Percentiles rank a stretch among this genome's conserved stretches.
These are phyloP conservation scores for Musca vetustissima DNA, from an alignment of 1,140 invertebrate species.

Conservation along the genomic window DNA sequence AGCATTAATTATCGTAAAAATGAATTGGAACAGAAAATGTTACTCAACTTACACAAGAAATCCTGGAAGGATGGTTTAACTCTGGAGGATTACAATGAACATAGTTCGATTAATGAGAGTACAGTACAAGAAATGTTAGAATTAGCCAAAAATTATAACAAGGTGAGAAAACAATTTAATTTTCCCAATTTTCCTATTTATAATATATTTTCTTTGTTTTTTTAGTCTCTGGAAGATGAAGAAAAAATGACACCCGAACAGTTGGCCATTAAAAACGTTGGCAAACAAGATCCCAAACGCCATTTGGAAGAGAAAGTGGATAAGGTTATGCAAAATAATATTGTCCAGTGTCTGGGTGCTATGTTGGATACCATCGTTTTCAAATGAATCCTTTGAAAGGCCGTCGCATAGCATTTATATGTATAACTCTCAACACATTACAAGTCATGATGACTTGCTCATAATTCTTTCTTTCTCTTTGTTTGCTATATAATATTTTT, in stretches of 20 bases:
- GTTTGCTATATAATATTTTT: not conserved
- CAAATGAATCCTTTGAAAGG: slow-evolving; percentile 54
- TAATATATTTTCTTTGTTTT: slow-evolving; percentile 22
- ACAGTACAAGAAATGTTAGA: slow-evolving; percentile 97
- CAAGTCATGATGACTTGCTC: not conserved
- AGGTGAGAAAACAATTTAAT: slow-evolving; percentile 60
- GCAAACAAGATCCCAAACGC: slow-evolving; percentile 99
- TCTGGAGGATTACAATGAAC: slow-evolving; percentile 91
- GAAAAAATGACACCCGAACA: slow-evolving; percentile 99
- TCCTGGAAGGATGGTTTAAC: slow-evolving; percentile 99
- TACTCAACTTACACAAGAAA: slow-evolving; percentile 98
- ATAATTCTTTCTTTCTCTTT: not conserved
- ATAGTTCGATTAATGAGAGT: slow-evolving; percentile 88
- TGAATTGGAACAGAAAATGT: slow-evolving; percentile 99
- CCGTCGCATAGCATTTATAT: not conserved
- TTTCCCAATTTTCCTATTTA: not conserved
- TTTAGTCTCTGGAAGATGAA: slow-evolving; percentile 93
- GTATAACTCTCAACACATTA: too few species aligned
- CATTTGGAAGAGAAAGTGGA: slow-evolving; percentile 99
- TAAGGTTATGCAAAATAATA: slow-evolving; percentile 95
- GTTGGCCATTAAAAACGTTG: slow-evolving; percentile 98
- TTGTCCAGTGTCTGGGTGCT: slow-evolving; percentile 96
- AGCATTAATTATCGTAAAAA: slow-evolving; percentile 99
- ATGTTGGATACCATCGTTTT: slow-evolving; percentile 99
- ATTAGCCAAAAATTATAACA: slow-evolving; percentile 97